Percentiles rank a stretch among this genome's conserved stretches.
Conservation (phyloP, 2,888 invertebrate species). For the Rotaria macrura region DNA sequence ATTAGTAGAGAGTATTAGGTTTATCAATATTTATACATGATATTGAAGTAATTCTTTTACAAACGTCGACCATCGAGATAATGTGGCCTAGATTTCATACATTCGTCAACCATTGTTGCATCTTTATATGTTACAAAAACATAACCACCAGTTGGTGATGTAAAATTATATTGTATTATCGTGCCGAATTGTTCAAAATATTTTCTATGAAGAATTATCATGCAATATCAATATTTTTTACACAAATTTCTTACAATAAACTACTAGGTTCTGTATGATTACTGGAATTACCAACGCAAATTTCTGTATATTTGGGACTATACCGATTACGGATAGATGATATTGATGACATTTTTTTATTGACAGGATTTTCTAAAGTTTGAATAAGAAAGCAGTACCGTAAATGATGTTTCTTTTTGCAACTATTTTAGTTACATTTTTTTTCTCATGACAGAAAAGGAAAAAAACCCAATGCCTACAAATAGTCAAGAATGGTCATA, state of each 20-base stretch:
- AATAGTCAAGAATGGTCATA: background rate
- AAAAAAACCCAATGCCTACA: background rate
- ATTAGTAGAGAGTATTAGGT: background rate
- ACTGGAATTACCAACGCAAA: background rate
- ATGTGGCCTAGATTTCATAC: background rate
- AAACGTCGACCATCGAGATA: background rate
- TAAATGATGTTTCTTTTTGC: too few species aligned
- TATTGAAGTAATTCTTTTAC: background rate
- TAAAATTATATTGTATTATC: background rate
- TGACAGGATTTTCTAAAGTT: too few species aligned
- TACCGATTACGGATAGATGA: background rate
- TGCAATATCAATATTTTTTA: background rate
- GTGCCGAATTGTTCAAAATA: slow-evolving; percentile 1
- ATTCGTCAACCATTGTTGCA: background rate
- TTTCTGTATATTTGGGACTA: background rate
- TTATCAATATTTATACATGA: background rate
- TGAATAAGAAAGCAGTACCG: too few species aligned
- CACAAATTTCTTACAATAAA: background rate
- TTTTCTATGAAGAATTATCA: background rate
- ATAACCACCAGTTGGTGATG: background rate
- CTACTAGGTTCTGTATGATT: background rate
- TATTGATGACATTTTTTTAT: background rate
- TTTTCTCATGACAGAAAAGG: background rate
- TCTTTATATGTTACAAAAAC: background rate
- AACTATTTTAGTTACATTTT: background rate